Conservation (phyloP, 2,797 vertebrate genomes). For the Trachurus trachurus region DNA sequence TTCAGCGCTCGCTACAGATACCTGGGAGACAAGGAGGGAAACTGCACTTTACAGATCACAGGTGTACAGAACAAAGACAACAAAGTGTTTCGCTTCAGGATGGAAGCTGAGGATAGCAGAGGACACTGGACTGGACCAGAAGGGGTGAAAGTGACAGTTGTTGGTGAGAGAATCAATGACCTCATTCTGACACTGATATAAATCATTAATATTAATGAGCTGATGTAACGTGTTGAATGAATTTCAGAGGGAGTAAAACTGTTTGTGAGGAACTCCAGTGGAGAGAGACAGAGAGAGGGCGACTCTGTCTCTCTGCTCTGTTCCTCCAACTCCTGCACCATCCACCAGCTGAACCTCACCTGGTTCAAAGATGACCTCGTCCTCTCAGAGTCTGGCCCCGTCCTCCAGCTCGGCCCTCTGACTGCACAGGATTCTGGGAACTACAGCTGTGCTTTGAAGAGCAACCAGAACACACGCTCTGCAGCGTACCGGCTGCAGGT, state of each 20-base stretch:
- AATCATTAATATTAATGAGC: background rate
- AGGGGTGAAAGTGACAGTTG: conserved; percentile 29
- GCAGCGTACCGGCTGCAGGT: background rate
- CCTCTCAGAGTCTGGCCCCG: conserved; percentile 26
- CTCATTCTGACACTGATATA: too few relatives aligned
- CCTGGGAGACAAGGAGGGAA: conserved; percentile 45
- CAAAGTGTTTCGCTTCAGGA: conserved; percentile 50
- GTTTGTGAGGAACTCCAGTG: background rate
- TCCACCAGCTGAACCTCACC: conserved; percentile 22
- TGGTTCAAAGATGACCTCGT: conserved; percentile 50
- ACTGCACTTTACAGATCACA: conserved; percentile 58
- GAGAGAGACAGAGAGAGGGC: fast-evolving
- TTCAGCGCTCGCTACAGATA: conserved; percentile 23
- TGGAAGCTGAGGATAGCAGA: fast-evolving
- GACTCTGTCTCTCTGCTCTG: conserved; percentile 15
- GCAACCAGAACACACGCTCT: fast-evolving
- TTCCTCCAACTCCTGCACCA: fast-evolving
- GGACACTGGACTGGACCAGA: background rate
- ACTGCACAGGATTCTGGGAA: conserved; percentile 58
- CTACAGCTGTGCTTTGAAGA: conserved; percentile 50
- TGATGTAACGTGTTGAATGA: background rate
- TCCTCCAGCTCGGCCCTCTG: conserved; percentile 22
- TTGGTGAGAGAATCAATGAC: background rate
- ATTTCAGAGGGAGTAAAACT: fast-evolving
- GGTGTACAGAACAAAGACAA: background rate